Percentiles rank a stretch among this genome's conserved stretches.
phyloP scores from a whole-genome alignment of 2,797 vertebrate species.

The Silurus aristotelis region DNA sequence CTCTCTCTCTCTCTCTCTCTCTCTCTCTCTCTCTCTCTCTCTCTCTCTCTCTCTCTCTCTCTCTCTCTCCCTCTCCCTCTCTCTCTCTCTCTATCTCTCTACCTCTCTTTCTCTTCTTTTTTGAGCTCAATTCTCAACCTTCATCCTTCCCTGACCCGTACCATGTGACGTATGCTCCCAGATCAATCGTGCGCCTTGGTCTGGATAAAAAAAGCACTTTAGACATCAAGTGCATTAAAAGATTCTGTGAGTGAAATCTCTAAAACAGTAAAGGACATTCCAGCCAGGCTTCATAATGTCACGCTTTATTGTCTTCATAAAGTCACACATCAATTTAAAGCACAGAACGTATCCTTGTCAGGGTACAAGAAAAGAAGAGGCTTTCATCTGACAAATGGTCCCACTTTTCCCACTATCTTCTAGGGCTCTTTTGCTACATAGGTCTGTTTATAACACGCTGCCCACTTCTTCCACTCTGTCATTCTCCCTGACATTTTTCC shows the following conservation, averaged over 20 bases:
- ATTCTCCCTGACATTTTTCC: slow-evolving; percentile 29
- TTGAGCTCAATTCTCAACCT: slow-evolving; percentile 22
- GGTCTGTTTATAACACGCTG: slow-evolving; percentile 55
- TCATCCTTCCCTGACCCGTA: slow-evolving; percentile 37
- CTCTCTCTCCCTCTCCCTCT: slow-evolving; percentile 1
- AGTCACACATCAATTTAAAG: slow-evolving; percentile 39
- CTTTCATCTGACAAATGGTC: slow-evolving; percentile 65
- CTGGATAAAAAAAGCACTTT: slow-evolving; percentile 23
- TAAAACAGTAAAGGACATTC: slow-evolving; percentile 6
- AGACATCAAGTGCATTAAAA: slow-evolving; percentile 33
- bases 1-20: background rate
- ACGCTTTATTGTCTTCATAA: slow-evolving; percentile 30
- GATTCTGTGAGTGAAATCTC: slow-evolving; percentile 12
- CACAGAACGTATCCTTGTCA: slow-evolving; percentile 45
- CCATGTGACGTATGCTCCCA: slow-evolving; percentile 12
- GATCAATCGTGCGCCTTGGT: slow-evolving; percentile 37
- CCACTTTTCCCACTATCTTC: slow-evolving; percentile 59
- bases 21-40: background rate
- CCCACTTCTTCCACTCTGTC: slow-evolving; percentile 10
- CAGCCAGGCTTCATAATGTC: slow-evolving; percentile 20
- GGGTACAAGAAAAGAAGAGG: slow-evolving; percentile 45
- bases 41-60: background rate
- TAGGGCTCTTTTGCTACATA: slow-evolving; percentile 47
- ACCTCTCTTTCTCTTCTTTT: background rate
- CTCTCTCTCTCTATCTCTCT: background rate